Evolutionary conservation across 2,888 invertebrate species (phyloP).

Genomic region (Caenorhabditis sp.): DNA sequence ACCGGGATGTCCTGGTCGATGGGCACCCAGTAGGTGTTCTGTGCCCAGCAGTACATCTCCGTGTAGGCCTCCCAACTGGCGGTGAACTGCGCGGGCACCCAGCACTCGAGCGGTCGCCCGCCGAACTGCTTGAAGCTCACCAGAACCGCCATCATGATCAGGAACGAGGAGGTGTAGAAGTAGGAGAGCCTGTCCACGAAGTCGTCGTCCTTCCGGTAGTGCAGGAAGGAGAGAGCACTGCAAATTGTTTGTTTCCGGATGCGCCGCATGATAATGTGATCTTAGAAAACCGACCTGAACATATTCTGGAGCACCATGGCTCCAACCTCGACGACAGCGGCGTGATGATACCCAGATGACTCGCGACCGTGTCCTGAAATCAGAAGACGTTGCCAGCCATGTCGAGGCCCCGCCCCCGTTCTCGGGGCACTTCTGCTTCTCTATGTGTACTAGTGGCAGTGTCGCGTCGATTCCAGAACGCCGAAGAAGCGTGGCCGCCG

Average conservation of each 20-base stretch:
- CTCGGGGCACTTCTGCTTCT: constrained; percentile 6
- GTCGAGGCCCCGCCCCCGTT: constrained; percentile 23
- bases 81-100: constrained; percentile 81
- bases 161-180: constrained; percentile 79
- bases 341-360: constrained; percentile 69
- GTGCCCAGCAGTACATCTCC: constrained; percentile 82
- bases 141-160: constrained; percentile 79
- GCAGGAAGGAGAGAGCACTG: constrained; percentile 78
- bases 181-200: constrained; percentile 79
- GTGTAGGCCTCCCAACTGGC: constrained; percentile 82
- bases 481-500: constrained; percentile 49
- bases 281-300: constrained; percentile 71
- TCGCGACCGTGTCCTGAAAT: constrained; percentile 70
- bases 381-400: neutral
- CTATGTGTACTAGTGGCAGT: constrained; percentile 33
- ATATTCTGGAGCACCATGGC: constrained; percentile 79
- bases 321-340: constrained; percentile 77
- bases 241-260: constrained; percentile 21
- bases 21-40: constrained; percentile 81
- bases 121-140: constrained; percentile 79
- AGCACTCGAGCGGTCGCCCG: constrained; percentile 78
- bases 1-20: constrained; percentile 79
- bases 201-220: constrained; percentile 78
- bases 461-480: constrained; percentile 51
- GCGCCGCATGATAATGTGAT: neutral